Evolutionary conservation across 2,797 vertebrate genomes (phyloP).

Genomic region (Ataeniobius toweri): DNA sequence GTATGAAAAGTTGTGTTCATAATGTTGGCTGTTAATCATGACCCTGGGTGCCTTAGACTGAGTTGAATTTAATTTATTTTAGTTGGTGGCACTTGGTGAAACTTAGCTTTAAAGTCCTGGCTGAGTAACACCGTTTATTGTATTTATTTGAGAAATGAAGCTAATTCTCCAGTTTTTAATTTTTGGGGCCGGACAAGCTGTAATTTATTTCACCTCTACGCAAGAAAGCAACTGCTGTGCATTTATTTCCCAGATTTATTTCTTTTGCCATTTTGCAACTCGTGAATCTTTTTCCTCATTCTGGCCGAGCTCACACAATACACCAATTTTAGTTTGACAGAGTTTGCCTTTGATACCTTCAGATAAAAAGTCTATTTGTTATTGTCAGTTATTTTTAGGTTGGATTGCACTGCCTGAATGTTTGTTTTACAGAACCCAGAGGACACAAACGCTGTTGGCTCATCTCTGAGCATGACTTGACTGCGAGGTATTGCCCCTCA

Average conservation of each 20-base stretch:
- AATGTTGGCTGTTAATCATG: not conserved
- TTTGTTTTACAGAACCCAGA: not conserved
- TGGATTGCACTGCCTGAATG: not conserved
- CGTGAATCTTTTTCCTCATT: not conserved
- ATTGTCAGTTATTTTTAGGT: constrained; percentile 10
- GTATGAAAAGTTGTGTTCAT: not conserved
- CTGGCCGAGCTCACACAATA: not conserved
- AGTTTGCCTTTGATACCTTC: not conserved
- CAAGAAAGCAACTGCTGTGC: too few species aligned
- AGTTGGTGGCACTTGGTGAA: not conserved
- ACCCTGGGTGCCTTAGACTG: not conserved
- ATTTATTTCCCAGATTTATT: too few species aligned
- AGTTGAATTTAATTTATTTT: not conserved
- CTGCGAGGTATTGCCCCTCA: constrained; percentile 42
- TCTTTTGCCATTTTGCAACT: too few species aligned
- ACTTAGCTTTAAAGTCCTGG: not conserved
- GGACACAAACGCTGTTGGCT: not conserved
- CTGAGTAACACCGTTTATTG: too few species aligned
- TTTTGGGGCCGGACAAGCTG: too few species aligned
- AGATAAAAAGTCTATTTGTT: not conserved
- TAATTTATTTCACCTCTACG: too few species aligned
- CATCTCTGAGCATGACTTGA: constrained; percentile 21
- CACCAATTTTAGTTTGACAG: not conserved
- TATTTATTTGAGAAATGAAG: too few species aligned
- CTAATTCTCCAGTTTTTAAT: too few species aligned